Evolutionary conservation across 1,140 invertebrate species (phyloP).

Genomic region (Pseudoatta argentina): DNA sequence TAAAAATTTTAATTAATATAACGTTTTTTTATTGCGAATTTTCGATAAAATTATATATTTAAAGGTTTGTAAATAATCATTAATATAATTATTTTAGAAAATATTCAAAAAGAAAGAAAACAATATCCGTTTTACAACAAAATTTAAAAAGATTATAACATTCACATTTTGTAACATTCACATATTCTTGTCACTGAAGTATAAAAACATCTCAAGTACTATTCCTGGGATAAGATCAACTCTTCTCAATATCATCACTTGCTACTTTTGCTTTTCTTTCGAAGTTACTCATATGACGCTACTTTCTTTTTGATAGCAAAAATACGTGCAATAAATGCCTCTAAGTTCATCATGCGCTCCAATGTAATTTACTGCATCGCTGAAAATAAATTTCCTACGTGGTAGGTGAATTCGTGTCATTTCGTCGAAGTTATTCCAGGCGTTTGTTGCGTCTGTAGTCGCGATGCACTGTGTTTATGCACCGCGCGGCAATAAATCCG

Average conservation of each 20-base stretch:
- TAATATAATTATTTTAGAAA: too few species aligned
- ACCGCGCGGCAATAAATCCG: slow-evolving; percentile 48
- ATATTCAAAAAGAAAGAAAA: too few species aligned
- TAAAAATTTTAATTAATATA: too few species aligned
- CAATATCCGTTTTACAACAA: too few species aligned
- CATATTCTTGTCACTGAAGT: too few species aligned
- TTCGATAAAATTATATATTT: too few species aligned
- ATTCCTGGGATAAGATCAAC: neutral
- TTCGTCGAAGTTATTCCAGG: slow-evolving; percentile 43
- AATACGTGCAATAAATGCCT: slow-evolving; percentile 26
- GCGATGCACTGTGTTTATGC: slow-evolving; percentile 65
- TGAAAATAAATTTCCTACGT: slow-evolving; percentile 49
- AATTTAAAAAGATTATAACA: too few species aligned
- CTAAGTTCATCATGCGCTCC: neutral
- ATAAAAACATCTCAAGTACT: too few species aligned
- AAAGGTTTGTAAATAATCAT: too few species aligned
- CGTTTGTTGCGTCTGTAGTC: slow-evolving; percentile 42
- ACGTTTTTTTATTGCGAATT: too few species aligned
- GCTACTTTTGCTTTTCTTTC: neutral
- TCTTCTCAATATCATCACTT: neutral
- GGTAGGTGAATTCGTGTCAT: slow-evolving; percentile 43
- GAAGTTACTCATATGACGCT: neutral
- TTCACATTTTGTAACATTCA: too few species aligned
- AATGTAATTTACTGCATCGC: slow-evolving; percentile 14
- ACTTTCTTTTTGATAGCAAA: neutral